Conservation (phyloP, 2,888 invertebrate species). For the Lamellibrachia satsuma region DNA sequence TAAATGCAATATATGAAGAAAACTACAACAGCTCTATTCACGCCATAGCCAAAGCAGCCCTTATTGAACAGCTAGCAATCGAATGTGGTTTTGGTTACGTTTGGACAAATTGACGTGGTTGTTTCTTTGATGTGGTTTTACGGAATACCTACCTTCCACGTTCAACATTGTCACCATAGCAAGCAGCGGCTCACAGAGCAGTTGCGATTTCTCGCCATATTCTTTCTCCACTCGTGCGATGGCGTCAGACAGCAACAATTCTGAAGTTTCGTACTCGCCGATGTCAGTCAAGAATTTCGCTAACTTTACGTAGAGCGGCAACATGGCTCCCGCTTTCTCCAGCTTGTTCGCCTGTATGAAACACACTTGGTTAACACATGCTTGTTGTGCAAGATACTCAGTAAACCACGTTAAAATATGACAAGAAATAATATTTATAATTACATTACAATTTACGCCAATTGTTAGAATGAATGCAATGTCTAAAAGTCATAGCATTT, state of each 20-base stretch:
- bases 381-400: no score
- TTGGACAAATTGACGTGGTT: neutral
- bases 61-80: neutral
- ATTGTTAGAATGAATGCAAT: no score
- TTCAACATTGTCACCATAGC: slow-evolving; percentile 41
- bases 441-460: no score
- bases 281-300: slow-evolving; percentile 44
- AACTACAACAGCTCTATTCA: neutral
- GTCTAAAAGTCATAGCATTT: no score
- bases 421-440: no score
- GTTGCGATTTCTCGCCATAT: slow-evolving; percentile 38
- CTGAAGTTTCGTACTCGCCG: slow-evolving; percentile 41
- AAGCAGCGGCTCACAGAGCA: slow-evolving; percentile 40
- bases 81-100: neutral
- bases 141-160: slow-evolving; percentile 37
- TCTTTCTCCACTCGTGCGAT: neutral
- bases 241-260: no score
- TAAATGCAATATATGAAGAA: neutral
- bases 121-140: neutral
- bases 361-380: no score
- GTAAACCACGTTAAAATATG: no score
- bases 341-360: no score
- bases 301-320: slow-evolving; percentile 18
- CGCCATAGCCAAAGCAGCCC: no score
- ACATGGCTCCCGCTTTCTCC: neutral